Conservation (phyloP, 1,140 invertebrate genomes). For the Sminthurides bifidus region DNA sequence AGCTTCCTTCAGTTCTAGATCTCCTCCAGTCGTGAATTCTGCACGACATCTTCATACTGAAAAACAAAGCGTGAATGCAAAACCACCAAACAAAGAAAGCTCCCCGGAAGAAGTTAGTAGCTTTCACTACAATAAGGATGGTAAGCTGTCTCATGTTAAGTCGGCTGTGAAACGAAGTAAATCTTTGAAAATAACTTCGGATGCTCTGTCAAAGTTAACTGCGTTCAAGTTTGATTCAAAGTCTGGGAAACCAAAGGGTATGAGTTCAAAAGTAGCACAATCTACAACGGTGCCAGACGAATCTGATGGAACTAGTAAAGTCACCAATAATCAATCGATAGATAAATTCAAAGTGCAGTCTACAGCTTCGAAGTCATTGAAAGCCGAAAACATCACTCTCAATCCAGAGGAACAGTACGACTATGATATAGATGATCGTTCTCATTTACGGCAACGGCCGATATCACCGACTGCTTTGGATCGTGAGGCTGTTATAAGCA, state of each 20-base stretch:
- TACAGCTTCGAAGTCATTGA: slow-evolving; percentile 21
- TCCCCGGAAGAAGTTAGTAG: too few relatives aligned
- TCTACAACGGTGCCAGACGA: too few relatives aligned
- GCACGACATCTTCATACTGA: not conserved
- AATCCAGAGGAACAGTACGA: slow-evolving; percentile 5
- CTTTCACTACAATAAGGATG: too few relatives aligned
- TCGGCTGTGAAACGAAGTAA: slow-evolving; percentile 38
- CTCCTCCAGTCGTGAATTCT: slow-evolving; percentile 5
- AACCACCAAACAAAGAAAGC: too few relatives aligned
- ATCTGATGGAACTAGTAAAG: too few relatives aligned
- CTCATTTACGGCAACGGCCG: not conserved
- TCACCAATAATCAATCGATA: not conserved
- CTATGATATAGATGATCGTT: slow-evolving; percentile 2
- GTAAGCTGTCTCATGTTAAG: too few relatives aligned
- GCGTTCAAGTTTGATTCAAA: too few relatives aligned
- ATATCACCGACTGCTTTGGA: not conserved
- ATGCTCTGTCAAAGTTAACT: slow-evolving; percentile 1
- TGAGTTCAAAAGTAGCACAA: too few relatives aligned
- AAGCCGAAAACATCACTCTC: slow-evolving; percentile 7
- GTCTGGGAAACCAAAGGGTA: too few relatives aligned
- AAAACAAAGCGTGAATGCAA: slow-evolving; percentile 22
- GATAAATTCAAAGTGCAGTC: slow-evolving; percentile 14
- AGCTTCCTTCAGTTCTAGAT: not conserved
- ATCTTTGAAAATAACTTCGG: slow-evolving; percentile 34
- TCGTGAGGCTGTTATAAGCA: not conserved